Base-by-base conservation (phyloP, 2,888 invertebrate genomes). In the Tenthredo mesomela region DNA sequence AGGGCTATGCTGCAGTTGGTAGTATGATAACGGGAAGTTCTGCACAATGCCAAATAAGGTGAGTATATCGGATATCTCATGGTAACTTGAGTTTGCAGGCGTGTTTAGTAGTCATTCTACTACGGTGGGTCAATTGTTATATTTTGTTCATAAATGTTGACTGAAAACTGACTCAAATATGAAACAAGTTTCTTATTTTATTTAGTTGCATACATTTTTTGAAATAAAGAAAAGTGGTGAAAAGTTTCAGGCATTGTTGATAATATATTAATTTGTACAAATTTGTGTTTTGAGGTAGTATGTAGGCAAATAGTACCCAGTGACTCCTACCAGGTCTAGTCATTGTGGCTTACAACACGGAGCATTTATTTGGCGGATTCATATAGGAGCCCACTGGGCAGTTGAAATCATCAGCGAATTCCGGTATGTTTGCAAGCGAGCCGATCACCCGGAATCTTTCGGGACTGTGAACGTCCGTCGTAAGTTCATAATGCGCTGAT, bases 391-490 rank as follows among this genome's bases (percentile, higher is more conserved):
- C 95, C 0, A 93, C 33, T 0, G 95, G 95, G 89, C 96, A 96
- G 85, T 94, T 94, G 91, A 96, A 96, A 90, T 96, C 96, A 86
- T 92, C 93, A n/a, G 95, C 92, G 88, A 96, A 96, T 86, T 95
- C 94, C 21, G 94, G 94, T 89, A 94, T 94, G 90, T 96, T 96
- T 73, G 95, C 95, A 71, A 96, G 92, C 0, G 96, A 95, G 1
- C 96, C 96, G 21, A 94, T 92, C 25, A 96, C 95, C 85, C 96
- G 93, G 91, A 95, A 96, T 87, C 93, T 93, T 70, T 96, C 95
- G 0, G 97, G 96, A 54, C 97, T 96, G 91, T 97, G 97, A 88
- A 95, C 95, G 21, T 97, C 98, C 0, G 97, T 97, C 54, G 97
- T 96, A 91, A 98, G 97, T 88, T 97, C 95, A 90, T 97, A 94